Evolutionary conservation across 2,888 invertebrate genomes (phyloP).

Genomic region (Acrobasis repandana): DNA sequence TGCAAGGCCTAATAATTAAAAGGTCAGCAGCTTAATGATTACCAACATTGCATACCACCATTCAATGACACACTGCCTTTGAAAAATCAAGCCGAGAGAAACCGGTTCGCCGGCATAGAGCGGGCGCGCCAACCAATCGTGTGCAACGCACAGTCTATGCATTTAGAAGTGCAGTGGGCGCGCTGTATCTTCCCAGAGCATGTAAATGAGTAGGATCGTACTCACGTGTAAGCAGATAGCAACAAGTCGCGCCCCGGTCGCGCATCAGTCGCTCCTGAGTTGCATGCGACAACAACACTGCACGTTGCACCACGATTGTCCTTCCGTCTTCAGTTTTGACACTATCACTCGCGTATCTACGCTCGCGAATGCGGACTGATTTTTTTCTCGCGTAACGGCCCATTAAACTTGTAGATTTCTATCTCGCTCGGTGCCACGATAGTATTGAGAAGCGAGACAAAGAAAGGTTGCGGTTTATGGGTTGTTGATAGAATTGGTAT

Average conservation of each 20-base stretch:
- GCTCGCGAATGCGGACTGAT: constrained; percentile 82
- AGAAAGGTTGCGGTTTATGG: constrained; percentile 83
- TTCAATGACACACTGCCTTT: constrained; percentile 35
- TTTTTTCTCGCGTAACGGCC: constrained; percentile 82
- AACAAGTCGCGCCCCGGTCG: constrained; percentile 28
- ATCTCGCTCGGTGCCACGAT: constrained; percentile 74
- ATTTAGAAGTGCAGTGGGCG: constrained; percentile 11
- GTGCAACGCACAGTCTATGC: constrained; percentile 11
- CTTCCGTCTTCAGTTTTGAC: constrained; percentile 76
- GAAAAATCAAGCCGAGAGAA: constrained; percentile 28
- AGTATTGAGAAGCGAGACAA: constrained; percentile 78
- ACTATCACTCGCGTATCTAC: constrained; percentile 82
- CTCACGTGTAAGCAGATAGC: constrained; percentile 26
- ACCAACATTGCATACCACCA: constrained; percentile 1
- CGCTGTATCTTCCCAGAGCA: not conserved
- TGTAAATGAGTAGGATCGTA: constrained; percentile 23
- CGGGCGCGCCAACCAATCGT: not conserved
- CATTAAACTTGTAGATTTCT: constrained; percentile 82
- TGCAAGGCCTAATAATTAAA: not conserved
- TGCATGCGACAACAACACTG: constrained; percentile 44
- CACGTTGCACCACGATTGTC: constrained; percentile 63
- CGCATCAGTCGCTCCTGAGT: constrained; percentile 37
- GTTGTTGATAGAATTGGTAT: constrained; percentile 84
- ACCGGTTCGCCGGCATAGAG: constrained; percentile 35
- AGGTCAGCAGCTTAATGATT: not conserved